Percentiles rank a stretch among this genome's conserved stretches.
phyloP scores from a whole-genome alignment of 2,888 invertebrate species.

The Ferdinandea cuprea region DNA sequence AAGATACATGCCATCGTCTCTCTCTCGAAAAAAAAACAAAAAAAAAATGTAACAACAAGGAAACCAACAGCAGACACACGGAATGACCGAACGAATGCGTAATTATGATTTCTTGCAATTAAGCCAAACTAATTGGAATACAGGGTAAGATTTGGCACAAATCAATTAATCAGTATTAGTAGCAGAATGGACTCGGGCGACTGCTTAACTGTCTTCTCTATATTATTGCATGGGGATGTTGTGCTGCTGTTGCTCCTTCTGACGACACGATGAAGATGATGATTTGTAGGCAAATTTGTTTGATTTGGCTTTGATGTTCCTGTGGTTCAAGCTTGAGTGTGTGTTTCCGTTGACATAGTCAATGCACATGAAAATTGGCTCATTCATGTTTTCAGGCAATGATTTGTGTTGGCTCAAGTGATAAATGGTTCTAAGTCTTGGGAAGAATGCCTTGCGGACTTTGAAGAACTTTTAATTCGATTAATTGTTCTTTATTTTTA shows the following conservation, averaged over 20 bases:
- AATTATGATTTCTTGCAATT: constrained; percentile 72
- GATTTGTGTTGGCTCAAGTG: background rate
- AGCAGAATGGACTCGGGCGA: constrained; percentile 34
- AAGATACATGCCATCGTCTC: constrained; percentile 28
- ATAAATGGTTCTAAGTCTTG: background rate
- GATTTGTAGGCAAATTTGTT: constrained; percentile 59
- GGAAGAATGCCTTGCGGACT: background rate
- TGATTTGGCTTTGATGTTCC: constrained; percentile 44
- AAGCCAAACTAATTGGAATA: constrained; percentile 72
- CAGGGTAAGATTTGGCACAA: constrained; percentile 67
- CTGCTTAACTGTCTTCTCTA: constrained; percentile 8
- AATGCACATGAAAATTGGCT: constrained; percentile 1
- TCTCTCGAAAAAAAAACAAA: background rate
- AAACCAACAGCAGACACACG: constrained; percentile 40
- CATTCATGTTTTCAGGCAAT: constrained; percentile 15
- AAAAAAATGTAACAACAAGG: constrained; percentile 51
- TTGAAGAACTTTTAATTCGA: too few species aligned
- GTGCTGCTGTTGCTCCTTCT: background rate
- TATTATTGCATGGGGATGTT: constrained; percentile 10
- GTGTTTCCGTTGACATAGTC: constrained; percentile 6
- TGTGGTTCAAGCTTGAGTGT: background rate
- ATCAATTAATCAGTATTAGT: constrained; percentile 72
- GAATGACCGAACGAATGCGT: constrained; percentile 60
- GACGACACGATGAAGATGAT: constrained; percentile 25
- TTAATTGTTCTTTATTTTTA: too few species aligned